Evolutionary conservation across 2,888 invertebrate genomes (phyloP).

Genomic region (Seira ritae): DNA sequence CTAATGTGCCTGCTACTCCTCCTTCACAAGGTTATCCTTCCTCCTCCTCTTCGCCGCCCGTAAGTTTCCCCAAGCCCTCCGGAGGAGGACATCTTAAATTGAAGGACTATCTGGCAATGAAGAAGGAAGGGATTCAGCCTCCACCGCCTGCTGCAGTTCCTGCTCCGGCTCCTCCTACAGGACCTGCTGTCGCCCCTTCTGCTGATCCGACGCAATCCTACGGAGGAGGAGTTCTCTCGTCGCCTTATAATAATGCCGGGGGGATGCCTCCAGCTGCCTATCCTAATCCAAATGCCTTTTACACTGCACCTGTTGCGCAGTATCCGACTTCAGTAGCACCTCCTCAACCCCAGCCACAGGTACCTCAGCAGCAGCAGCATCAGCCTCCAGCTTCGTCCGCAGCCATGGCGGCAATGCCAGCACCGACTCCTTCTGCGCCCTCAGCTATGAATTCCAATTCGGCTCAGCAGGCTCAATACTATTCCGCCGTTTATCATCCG

Average conservation of each 20-base stretch:
- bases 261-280: not conserved
- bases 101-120: conserved; percentile 90
- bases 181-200: conserved; percentile 81
- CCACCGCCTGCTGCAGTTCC: not conserved
- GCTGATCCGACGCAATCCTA: conserved; percentile 75
- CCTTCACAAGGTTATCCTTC: not conserved
- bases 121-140: conserved; percentile 80
- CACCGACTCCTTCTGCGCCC: not conserved
- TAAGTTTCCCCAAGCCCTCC: not conserved
- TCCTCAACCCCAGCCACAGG: conserved; percentile 8
- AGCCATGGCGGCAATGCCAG: not conserved
- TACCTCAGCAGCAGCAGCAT: conserved; percentile 28
- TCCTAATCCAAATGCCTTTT: not conserved
- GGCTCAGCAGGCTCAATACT: not conserved
- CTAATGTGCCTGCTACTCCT: not conserved
- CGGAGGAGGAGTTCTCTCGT: not conserved
- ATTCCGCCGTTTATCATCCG: conserved; percentile 33
- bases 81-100: conserved; percentile 81
- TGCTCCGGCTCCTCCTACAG: conserved; percentile 25
- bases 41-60: not conserved
- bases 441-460: not conserved
- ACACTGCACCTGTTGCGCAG: not conserved
- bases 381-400: not conserved
- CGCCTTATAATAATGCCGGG: not conserved
- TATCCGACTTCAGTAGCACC: conserved; percentile 13